Base-by-base conservation (phyloP, 2,797 vertebrate genomes). In the Epinephelus coioides region DNA sequence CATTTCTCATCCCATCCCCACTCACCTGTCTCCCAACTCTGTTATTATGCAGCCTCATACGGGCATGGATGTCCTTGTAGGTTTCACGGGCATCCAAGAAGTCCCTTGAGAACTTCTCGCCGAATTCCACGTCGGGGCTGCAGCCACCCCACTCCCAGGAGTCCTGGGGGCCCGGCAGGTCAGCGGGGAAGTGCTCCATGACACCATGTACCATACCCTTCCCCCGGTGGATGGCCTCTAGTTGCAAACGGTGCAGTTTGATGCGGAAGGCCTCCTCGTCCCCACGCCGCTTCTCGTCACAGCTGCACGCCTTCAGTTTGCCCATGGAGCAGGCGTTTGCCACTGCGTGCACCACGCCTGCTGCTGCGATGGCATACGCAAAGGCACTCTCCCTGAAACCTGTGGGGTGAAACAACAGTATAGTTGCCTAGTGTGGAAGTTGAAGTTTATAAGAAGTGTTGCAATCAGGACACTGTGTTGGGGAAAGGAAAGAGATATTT, bases 111-210 rank as follows among this genome's bases (percentile, higher is more conserved):
- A 99, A 99, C 91, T 97, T 97, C 89, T 99, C 98, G 56, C 98
- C 98, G 47, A 97, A 99, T 87, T 99, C 98, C 94, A 99, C 97
- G 0, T 99, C 97, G 0, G 98, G 98, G 89, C 98, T 99, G 95
- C 98, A 99, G 82, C 98, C 98, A 3, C 98, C 98, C 98, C 98
- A 99, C 68, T 99, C 98, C 98, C 98, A 99, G 91, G 98, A 97
- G 94, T 99, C 98, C 91, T 98, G 97, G 38, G 97, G 97, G 55
- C 97, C 97, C 0, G 97, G 96, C 64, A 96, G 94, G 54, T 98
- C 97, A 0, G 95, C 95, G 0, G 98, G 97, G 84, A 97, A 96
- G 87, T 98, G 97, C 85, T 99, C 98, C 86, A 98, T 97, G 73
- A 99, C 98, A 0, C 98, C 98, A 0, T 99, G 98, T 59, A 97